Conservation (phyloP, 1,140 invertebrate genomes). For the Varroa destructor region DNA sequence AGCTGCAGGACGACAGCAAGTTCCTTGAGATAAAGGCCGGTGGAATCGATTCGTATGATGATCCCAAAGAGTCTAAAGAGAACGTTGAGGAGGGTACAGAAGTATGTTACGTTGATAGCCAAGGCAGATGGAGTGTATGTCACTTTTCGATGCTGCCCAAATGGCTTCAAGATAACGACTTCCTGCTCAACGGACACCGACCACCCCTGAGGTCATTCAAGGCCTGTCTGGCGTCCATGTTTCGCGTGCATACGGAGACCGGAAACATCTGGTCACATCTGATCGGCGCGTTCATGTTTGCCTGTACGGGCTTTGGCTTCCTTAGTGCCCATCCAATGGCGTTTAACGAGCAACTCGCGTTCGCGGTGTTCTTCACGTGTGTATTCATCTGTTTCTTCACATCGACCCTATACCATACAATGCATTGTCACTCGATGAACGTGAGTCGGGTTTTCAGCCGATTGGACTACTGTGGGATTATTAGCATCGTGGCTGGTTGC, state of each 20-base stretch:
- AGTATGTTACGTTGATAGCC: constrained; percentile 27
- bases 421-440: constrained; percentile 35
- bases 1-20: constrained; percentile 25
- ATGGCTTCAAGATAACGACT: constrained; percentile 37
- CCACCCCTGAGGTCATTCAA: constrained; percentile 35
- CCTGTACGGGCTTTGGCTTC: constrained; percentile 30
- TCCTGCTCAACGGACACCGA: constrained; percentile 34
- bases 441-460: constrained; percentile 28
- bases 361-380: constrained; percentile 29
- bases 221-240: constrained; percentile 34
- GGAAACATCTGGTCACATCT: constrained; percentile 37
- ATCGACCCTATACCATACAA: constrained; percentile 32
- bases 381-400: constrained; percentile 30
- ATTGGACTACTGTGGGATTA: constrained; percentile 30
- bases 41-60: neutral
- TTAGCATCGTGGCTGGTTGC: constrained; percentile 29
- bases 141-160: constrained; percentile 35
- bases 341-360: constrained; percentile 27
- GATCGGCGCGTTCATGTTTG: constrained; percentile 34
- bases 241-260: constrained; percentile 36
- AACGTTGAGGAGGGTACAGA: constrained; percentile 27
- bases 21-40: constrained; percentile 26
- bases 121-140: constrained; percentile 29
- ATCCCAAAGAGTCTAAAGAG: constrained; percentile 15
- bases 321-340: constrained; percentile 27